Percentiles rank a stretch among this genome's conserved stretches.
phyloP scores from a whole-genome alignment of 2,888 invertebrate species.

The Silvanus unidentatus region DNA sequence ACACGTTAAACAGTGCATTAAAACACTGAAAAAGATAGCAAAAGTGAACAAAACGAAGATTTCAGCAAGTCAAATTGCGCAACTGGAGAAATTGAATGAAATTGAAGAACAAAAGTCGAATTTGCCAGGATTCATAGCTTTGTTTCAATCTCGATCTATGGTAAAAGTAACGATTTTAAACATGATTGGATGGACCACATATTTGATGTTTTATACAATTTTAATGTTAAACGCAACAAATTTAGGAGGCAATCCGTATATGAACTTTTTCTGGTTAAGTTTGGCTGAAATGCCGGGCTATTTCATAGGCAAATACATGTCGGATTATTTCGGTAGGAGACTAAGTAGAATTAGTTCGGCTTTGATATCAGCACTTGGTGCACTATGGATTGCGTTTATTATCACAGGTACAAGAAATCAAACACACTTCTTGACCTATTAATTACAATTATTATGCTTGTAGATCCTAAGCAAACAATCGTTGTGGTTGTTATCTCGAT shows the following conservation, averaged over 20 bases:
- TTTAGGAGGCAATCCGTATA: slow-evolving; percentile 57
- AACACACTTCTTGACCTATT: not conserved
- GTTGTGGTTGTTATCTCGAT: slow-evolving; percentile 38
- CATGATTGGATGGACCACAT: slow-evolving; percentile 50
- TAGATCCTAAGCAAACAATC: slow-evolving; percentile 7
- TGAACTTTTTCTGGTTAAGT: slow-evolving; percentile 60
- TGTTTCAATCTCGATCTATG: slow-evolving; percentile 54
- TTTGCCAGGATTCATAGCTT: slow-evolving; percentile 49
- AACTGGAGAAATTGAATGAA: slow-evolving; percentile 27
- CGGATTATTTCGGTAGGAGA: slow-evolving; percentile 51
- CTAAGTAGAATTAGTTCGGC: slow-evolving; percentile 49
- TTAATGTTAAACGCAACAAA: slow-evolving; percentile 51
- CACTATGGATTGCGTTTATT: slow-evolving; percentile 44
- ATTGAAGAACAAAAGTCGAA: slow-evolving; percentile 40
- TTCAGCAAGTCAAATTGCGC: slow-evolving; percentile 43
- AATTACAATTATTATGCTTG: not conserved
- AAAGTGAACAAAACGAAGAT: slow-evolving; percentile 50
- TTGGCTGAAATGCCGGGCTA: slow-evolving; percentile 60
- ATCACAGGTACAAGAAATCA: slow-evolving; percentile 37
- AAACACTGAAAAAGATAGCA: slow-evolving; percentile 52
- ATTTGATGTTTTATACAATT: slow-evolving; percentile 46
- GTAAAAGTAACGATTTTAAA: slow-evolving; percentile 52
- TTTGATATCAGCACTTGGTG: slow-evolving; percentile 40
- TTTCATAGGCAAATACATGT: slow-evolving; percentile 51
- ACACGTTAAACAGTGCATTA: slow-evolving; percentile 47